These are phyloP conservation scores for Drosophila fungiperda DNA, from an alignment of 2,888 invertebrate genomes.

Conservation along the genomic window DNA sequence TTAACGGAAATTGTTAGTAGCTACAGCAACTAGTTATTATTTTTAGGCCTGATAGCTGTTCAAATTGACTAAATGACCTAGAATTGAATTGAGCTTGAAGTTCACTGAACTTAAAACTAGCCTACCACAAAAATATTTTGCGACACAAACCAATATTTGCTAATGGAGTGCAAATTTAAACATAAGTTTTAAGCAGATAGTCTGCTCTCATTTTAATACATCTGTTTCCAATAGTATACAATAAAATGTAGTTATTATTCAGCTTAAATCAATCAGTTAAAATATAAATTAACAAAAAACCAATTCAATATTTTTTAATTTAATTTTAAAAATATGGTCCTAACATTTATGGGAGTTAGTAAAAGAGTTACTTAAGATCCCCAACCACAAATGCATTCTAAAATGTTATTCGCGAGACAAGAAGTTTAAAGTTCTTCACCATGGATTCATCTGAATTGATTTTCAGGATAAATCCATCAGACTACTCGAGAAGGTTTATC, in stretches of 20 bases:
- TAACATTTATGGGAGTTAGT: not conserved
- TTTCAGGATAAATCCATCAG: not conserved
- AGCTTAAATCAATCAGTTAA: not conserved
- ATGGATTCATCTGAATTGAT: not conserved
- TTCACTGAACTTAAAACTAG: constrained; percentile 29
- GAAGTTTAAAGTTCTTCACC: not conserved
- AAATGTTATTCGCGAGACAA: not conserved
- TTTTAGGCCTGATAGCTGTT: constrained; percentile 27
- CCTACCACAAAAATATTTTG: not conserved
- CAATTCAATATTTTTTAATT: not conserved
- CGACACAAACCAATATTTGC: not conserved
- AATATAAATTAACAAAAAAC: no score
- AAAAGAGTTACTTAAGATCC: not conserved
- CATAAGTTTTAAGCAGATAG: not conserved
- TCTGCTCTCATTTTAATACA: not conserved
- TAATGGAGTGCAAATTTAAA: not conserved
- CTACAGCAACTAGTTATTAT: constrained; percentile 32
- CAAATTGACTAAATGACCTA: constrained; percentile 14
- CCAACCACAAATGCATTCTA: not conserved
- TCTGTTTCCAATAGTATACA: not conserved
- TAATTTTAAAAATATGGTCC: not conserved
- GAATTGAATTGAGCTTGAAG: constrained; percentile 10
- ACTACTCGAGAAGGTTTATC: not conserved
- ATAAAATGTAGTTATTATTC: not conserved
- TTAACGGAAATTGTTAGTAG: constrained; percentile 57